Evolutionary conservation across 2,797 vertebrate genomes (phyloP), one percentile per base, ranked within the genome.

Genomic region (Botia almorhae): DNA sequence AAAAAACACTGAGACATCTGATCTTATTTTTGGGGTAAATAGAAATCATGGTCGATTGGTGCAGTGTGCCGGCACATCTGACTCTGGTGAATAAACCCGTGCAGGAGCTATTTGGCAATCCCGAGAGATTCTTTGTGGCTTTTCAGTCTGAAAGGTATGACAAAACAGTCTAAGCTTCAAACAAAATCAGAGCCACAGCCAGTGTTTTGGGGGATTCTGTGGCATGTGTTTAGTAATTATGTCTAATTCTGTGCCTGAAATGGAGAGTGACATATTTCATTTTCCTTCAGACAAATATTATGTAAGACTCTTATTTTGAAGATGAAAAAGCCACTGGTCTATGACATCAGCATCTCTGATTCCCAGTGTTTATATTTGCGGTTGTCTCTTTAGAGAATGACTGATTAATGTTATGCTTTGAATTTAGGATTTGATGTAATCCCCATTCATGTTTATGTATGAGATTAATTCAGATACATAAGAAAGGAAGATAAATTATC

Each of bases 51-150:
- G 26, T 48, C 26, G 16, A 46, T 23, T 68, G 79, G 83, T 76
- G 76, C 78, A 0, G 87, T 76, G 84, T 77, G 76, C 71, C 56
- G 74, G 65, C 64, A 89, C 88, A 89, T 91, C 87, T 90, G 87
- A 69, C 67, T 84, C 58, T 80, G 50, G 60, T 88, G 80, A 80
- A 75, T 69, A 48, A 69, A 69, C 12, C 53, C 48, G 71, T 39
- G 55, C 80, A 71, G 63, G 26, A 74, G 61, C 63, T 68, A 48
- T 76, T 83, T 81, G 46, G 74, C 69, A 74, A 64, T 26, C n/a
- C 29, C 29, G 63, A 60, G 29, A n/a, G 17, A 78, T 83, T 85
- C 79, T 81, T 83, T 81, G 73, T 74, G 81, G 68, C 56, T 71
- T 81, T 69, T 70, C 74, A 81, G 36, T 83, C 76, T n/a, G 3